Conservation (phyloP, 2,113 vertebrate genomes). For the Chrysemys picta region DNA sequence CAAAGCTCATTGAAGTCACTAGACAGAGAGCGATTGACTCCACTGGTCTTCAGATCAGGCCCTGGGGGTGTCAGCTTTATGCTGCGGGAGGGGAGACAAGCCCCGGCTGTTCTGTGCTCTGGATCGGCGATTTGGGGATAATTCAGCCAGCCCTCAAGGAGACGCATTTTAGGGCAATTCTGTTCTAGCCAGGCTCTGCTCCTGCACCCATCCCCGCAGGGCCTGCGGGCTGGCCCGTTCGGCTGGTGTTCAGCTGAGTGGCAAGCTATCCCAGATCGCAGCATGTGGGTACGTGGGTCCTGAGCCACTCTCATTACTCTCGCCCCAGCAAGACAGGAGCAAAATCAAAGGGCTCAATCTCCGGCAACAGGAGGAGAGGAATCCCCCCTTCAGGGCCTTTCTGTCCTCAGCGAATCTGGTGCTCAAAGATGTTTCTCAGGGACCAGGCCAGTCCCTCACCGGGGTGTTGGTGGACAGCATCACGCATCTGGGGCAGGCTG, state of each 20-base stretch:
- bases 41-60: too few relatives aligned
- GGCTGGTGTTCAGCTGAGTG: neutral
- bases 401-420: neutral
- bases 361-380: neutral
- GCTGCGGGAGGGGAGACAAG: neutral
- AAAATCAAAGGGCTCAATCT: neutral
- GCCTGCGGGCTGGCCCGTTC: neutral
- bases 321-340: neutral
- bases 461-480: neutral
- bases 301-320: neutral
- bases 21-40: too few relatives aligned
- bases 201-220: neutral
- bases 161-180: too few relatives aligned
- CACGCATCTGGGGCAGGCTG: neutral
- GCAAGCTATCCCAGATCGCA: too few relatives aligned
- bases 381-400: neutral
- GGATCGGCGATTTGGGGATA: neutral
- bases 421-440: neutral
- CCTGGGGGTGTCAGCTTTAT: neutral
- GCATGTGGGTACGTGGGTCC: neutral
- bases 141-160: neutral
- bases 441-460: neutral
- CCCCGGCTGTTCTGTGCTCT: neutral
- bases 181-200: neutral
- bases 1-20: neutral